Base-by-base conservation (phyloP, 92 coral and sea anemone species). In the Heteractis magnifica region DNA sequence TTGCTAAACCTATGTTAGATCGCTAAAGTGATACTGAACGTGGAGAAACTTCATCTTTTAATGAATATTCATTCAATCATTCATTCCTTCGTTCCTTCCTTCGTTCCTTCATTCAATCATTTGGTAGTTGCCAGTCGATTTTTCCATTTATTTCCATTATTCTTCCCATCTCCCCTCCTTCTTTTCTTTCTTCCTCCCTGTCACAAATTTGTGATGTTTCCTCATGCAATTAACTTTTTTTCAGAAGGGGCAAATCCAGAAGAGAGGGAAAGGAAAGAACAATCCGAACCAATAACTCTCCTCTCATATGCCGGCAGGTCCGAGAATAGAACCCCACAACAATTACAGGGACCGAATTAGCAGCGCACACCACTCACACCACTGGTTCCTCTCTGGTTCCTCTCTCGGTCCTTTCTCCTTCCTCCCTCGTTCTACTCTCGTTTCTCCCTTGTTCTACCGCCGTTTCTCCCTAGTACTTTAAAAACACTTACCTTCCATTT, bases 401-500 rank as follows among this genome's bases (percentile, higher is more conserved):
- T 34, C 44, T 2, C 44, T 34, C 44, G 44, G 3, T 34, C 44
- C 44, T 34, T 34, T 34, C 44, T 34, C 44, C 44, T 34, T 34
- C 44, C 44, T 34, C 44, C 44, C 44, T 34, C 44, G 44, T 34
- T 34, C 44, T 34, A 34, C 44, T 34, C 3, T 34, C 44, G 44
- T 34, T 34, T 34, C 44, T 2, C 44, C 44, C 44, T 34, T 2
- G 44, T 34, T 34, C 44, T 34, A 26, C 34, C 0, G 1, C 34
- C 34, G 34, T 26, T 26, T 26, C 34, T 26, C 34, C 34, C 34
- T 26, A 26, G 34, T 26, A 0, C 34, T 26, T 1, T 26, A n/a
- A 34, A 34, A 34, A 18, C 26, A 62, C 70, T 68, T 49, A 88
- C 91, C 79, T 84, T 20, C 52, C 91, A 68, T 62, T 81, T 64